phyloP scores from a whole-genome alignment of 1,140 invertebrate genomes.

The Dendroctonus valens region DNA sequence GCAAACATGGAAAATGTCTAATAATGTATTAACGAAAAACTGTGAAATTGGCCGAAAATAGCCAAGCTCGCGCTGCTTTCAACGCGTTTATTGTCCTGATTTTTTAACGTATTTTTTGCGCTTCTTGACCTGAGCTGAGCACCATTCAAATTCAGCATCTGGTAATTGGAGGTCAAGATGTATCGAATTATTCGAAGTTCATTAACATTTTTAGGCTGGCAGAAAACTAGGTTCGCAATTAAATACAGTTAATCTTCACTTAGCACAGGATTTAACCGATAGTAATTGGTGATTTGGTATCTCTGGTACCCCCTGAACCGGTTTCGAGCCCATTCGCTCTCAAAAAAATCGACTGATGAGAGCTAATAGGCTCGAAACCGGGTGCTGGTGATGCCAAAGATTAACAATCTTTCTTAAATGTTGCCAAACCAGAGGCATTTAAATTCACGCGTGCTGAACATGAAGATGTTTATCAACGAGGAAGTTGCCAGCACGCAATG shows the following conservation, averaged over 20 bases:
- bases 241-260: too few relatives aligned
- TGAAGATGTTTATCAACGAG: background rate
- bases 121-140: too few relatives aligned
- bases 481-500: background rate
- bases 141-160: background rate
- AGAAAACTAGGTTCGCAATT: too few relatives aligned
- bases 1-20: conserved; percentile 22
- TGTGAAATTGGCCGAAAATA: background rate
- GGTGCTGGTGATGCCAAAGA: background rate
- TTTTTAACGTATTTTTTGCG: too few relatives aligned
- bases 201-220: too few relatives aligned
- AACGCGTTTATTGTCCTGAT: too few relatives aligned
- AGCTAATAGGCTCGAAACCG: background rate
- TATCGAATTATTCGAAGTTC: too few relatives aligned
- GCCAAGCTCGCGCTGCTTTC: background rate
- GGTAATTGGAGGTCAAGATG: background rate
- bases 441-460: background rate
- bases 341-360: background rate
- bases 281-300: too few relatives aligned
- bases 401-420: background rate
- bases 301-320: too few relatives aligned
- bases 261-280: too few relatives aligned
- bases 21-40: too few relatives aligned
- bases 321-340: background rate
- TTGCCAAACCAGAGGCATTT: background rate